Conservation (phyloP, 1,140 invertebrate genomes). For the Camponotus vicinus region DNA sequence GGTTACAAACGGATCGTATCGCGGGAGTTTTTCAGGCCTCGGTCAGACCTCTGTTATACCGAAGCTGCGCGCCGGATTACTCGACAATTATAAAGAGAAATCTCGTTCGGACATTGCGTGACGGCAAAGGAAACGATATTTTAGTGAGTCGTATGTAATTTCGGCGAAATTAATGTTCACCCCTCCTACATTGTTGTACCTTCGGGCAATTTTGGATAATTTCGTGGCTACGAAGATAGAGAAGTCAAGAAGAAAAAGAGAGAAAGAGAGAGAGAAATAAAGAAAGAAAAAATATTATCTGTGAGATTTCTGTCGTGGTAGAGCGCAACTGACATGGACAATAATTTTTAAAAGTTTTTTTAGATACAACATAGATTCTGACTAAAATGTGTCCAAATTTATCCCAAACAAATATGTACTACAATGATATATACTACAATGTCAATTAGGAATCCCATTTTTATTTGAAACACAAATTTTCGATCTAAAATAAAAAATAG, state of each 20-base stretch:
- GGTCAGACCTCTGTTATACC: not conserved
- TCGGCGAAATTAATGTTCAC: constrained; percentile 17
- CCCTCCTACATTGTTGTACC: not conserved
- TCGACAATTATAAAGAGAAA: constrained; percentile 46
- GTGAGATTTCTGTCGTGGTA: not conserved
- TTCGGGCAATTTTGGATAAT: not conserved
- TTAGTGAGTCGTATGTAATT: constrained; percentile 24
- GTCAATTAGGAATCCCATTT: too few species aligned
- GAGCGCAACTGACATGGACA: not conserved
- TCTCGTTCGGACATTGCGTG: constrained; percentile 36
- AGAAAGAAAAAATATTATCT: too few species aligned
- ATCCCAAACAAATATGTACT: too few species aligned
- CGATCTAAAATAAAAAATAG: too few species aligned
- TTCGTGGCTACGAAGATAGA: not conserved
- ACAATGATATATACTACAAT: too few species aligned
- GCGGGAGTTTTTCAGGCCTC: constrained; percentile 34
- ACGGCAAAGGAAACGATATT: constrained; percentile 37
- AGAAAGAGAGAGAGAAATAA: too few species aligned
- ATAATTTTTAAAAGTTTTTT: too few species aligned
- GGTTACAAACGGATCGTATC: constrained; percentile 39
- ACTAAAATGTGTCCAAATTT: too few species aligned
- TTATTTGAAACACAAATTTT: too few species aligned
- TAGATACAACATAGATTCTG: too few species aligned
- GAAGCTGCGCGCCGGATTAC: constrained; percentile 19
- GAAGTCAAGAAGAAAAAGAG: not conserved